Evolutionary conservation across 2,888 invertebrate genomes (phyloP), one percentile per base, ranked within the genome.

Genomic region (Phyto melanocephala): DNA sequence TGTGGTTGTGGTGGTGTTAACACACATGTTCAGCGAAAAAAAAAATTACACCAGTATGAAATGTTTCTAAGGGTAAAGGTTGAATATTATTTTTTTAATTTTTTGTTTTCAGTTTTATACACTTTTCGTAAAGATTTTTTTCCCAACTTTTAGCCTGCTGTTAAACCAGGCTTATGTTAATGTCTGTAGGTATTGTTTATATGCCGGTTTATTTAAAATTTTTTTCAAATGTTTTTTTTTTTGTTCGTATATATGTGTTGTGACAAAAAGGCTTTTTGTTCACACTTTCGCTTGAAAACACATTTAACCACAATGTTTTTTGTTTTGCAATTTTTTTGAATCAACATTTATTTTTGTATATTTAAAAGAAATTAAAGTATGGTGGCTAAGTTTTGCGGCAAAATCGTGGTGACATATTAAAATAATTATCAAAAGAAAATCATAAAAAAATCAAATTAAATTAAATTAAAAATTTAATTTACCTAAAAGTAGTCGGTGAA

Each of bases 261-360:
- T 13, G 24, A 75, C 68, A 67, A 47, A 68, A 42, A 77, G n/a
- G 20, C 35, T 52, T 70, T 87, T 88, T 89, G 87, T 88, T 88
- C 87, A 88, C 88, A 88, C 89, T 89, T 88, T 88, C 87, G 87
- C 88, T 85, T 86, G 86, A 88, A 86, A 87, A 86, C 87, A 88
- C 88, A 88, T 87, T 88, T 87, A 81, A 71, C 70, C 71, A 62
- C 75, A 75, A 56, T 20, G 22, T 52, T 22, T 20, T 24, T 37
- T 63, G 37, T 58, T 45, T 42, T n/a, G 50, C 28, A n/a, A n/a
- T 20, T 1, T 65, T 65, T 65, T 65, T 65, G 35, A n/a, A 13
- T n/a, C 7, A 20, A 50, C 10, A 56, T 33, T 20, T 45, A 24
- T 20, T 11, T 7, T 54, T 37, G 22, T 35, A 11, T 22, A 11